Evolutionary conservation across 2,797 vertebrate species (phyloP), one percentile per base, ranked within the genome.

Genomic region (Tragelaphus oryx): DNA sequence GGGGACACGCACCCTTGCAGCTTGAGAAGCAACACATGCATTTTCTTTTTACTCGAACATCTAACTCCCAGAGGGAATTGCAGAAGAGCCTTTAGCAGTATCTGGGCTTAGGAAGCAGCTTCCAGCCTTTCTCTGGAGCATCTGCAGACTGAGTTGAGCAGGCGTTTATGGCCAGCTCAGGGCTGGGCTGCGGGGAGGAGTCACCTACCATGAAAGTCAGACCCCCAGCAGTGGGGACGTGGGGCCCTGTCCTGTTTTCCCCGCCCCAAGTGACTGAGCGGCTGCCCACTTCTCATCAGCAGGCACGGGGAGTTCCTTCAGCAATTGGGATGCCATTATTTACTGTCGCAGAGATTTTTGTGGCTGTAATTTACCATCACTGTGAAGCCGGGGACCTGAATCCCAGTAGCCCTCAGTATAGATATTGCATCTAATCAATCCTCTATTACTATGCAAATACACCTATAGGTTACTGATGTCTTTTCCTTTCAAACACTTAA

Each of bases 391-490:
- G 76, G 88, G 91, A 90, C 92, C 83, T 79, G 94, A 97, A 60
- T 98, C 95, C 96, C 94, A 93, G 95, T 26, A 92, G 88, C 62
- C 76, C 50, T 97, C 95, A 44, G 71, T 96, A 91, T 94, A 97
- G 96, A 98, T 87, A 92, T 33, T 97, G 96, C 87, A 93, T 92
- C 95, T 96, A 97, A 98, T 98, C 97, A 98, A 98, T 97, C 97
- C 95, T 97, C 94, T 98, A 87, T 98, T 98, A 97, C 97, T 96
- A 95, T 97, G 97, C 97, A 98, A 98, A 98, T 97, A 89, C 89
- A 95, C 96, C 97, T 95, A 95, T 94, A 96, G 97, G 97, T 95
- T 97, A 95, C 96, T 85, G 96, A 95, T 93, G 76, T 86, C 94
- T 97, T 96, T 97, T 96, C 80, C 95, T 98, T 97, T 97, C 96